These are phyloP conservation scores for Tauraco erythrolophus DNA, from an alignment of 2,113 vertebrate species.

Conservation along the genomic window DNA sequence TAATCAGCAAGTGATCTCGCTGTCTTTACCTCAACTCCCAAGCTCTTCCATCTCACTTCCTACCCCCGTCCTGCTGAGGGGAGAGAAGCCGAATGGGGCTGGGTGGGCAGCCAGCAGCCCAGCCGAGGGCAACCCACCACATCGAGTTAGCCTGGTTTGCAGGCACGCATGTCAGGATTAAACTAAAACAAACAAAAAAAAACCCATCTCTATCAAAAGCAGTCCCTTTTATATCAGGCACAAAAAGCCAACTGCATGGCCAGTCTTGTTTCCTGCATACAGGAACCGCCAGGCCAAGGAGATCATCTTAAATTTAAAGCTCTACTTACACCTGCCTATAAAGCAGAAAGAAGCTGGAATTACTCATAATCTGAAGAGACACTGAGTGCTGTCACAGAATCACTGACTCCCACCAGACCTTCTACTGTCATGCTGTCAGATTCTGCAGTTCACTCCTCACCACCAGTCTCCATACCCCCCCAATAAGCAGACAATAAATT, in stretches of 20 bases:
- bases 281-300: neutral
- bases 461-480: fast-evolving
- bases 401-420: neutral
- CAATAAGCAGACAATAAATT: neutral
- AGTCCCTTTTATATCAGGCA: neutral
- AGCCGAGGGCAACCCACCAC: neutral
- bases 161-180: neutral
- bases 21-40: neutral
- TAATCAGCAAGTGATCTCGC: neutral
- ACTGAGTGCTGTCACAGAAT: neutral
- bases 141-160: neutral
- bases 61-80: neutral
- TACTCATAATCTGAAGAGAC: neutral
- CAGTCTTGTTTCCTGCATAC: neutral
- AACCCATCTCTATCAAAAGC: neutral
- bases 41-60: neutral
- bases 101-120: neutral
- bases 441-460: neutral
- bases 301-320: neutral
- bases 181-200: neutral
- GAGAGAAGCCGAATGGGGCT: neutral
- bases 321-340: neutral
- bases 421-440: neutral
- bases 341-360: neutral
- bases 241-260: neutral